Base-by-base conservation (phyloP, 2,113 vertebrate genomes). In the Brienomyrus longianalis region DNA sequence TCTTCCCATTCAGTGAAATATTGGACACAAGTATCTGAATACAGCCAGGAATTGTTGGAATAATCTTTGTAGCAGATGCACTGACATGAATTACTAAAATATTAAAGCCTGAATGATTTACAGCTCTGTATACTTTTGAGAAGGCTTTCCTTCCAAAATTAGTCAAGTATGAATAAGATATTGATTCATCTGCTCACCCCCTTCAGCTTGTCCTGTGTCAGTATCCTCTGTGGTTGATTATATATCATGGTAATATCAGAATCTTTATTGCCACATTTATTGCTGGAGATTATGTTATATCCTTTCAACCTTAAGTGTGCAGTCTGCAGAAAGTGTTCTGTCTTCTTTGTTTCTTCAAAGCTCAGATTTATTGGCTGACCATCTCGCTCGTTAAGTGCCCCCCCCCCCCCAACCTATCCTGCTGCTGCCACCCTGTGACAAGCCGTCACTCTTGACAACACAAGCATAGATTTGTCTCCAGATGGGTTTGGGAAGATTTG, bases 391-490 rank as follows among this genome's bases (percentile, higher is more conserved):
- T 54, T 31, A 54, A 51, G 27, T 56, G 5, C 54, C 19, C 19
- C 19, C 52, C 52, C 52, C 50, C 85, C 0, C 54, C 43, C 39
- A 1, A 0, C 31, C 54, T 19, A 43, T 47, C 21, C 54, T 23
- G 35, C 19, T 6, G 86, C 39, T 88, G 13, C 50, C 31, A 77
- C 23, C 43, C 15, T 50, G 47, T 88, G 88, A 88, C 88, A 50
- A 15, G 45, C 66, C 50, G 8, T 50, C 47, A 27, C 6, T 50
- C 45, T 70, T 77, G 88, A 52, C 13, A 39, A 50, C 88, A 77
- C 45, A 74, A 59, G 52, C 39, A 62, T 88, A 27, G 66, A 74
- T 48, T 74, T 88, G n/a, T 88, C 45, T 62, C 43, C 87, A 70
- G 62, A 27, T n/a, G 23, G 21, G 23, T 70, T 45, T 48, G 23